These are phyloP conservation scores for Pedetes capensis DNA, from an alignment of 2,113 vertebrate genomes.

Conservation along the genomic window DNA sequence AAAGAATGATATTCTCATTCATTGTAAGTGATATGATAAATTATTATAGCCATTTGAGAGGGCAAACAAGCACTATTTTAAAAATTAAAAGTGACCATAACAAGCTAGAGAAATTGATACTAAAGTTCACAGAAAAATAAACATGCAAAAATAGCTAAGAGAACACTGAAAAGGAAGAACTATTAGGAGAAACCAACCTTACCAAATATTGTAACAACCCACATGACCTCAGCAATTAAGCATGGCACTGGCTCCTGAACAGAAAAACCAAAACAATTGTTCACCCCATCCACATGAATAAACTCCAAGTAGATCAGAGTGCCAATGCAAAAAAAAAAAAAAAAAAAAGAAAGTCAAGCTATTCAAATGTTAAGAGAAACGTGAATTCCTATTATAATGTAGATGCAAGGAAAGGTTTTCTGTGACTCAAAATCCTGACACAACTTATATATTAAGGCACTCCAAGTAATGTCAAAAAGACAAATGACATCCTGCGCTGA, in stretches of 20 bases:
- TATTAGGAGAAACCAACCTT: background rate
- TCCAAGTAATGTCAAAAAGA: background rate
- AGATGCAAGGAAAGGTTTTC: background rate
- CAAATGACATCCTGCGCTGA: background rate
- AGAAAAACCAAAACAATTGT: background rate
- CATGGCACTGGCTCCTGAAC: too few species aligned
- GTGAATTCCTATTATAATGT: background rate
- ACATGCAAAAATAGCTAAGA: background rate
- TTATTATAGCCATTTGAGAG: background rate
- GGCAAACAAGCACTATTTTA: background rate
- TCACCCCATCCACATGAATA: background rate
- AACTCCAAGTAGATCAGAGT: too few species aligned
- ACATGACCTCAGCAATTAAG: background rate
- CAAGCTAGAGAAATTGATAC: background rate
- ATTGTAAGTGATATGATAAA: background rate
- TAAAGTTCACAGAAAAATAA: background rate
- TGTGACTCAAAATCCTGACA: background rate
- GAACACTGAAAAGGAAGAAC: background rate
- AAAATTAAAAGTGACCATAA: background rate
- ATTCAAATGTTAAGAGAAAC: background rate
- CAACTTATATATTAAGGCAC: background rate
- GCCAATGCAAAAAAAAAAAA: background rate
- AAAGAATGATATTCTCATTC: too few species aligned
- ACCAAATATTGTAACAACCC: too few species aligned
- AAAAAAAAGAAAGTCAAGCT: too few species aligned